phyloP scores from a whole-genome alignment of 2,113 vertebrate genomes.

The Hipposideros armiger region DNA sequence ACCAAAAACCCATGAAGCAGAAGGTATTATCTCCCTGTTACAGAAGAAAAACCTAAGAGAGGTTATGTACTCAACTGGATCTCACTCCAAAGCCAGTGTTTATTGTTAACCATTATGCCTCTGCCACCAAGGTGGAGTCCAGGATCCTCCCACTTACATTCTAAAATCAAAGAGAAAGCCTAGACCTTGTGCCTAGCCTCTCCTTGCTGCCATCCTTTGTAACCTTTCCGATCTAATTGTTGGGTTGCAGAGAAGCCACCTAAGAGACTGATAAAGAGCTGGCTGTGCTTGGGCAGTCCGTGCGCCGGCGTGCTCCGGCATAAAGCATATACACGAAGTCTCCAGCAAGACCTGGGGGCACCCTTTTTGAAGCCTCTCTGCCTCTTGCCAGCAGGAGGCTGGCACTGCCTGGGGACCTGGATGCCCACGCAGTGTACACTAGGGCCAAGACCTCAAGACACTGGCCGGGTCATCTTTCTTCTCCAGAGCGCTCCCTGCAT shows the following conservation, averaged over 20 bases:
- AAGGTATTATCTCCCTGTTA: background rate
- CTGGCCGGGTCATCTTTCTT: background rate
- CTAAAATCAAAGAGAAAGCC: slow-evolving; percentile 15
- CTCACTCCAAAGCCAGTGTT: background rate
- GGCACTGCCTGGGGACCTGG: background rate
- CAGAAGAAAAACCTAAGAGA: background rate
- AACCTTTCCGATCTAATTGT: background rate
- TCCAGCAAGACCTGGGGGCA: background rate
- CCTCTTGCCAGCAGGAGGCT: background rate
- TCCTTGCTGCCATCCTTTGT: background rate
- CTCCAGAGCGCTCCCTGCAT: background rate
- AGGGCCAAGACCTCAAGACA: background rate
- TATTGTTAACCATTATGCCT: background rate
- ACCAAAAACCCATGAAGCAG: background rate
- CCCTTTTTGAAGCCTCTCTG: background rate
- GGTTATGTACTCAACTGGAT: background rate
- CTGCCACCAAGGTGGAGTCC: background rate
- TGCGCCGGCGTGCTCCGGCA: background rate
- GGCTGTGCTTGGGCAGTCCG: background rate
- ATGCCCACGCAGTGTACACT: background rate
- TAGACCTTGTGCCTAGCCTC: background rate
- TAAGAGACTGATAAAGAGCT: background rate
- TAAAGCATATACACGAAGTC: background rate
- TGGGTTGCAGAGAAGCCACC: background rate
- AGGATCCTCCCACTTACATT: background rate